Percentiles rank a stretch among this genome's conserved stretches.
Evolutionary conservation across 2,113 vertebrate species (phyloP).

Genomic region (Ramphastos sulfuratus): DNA sequence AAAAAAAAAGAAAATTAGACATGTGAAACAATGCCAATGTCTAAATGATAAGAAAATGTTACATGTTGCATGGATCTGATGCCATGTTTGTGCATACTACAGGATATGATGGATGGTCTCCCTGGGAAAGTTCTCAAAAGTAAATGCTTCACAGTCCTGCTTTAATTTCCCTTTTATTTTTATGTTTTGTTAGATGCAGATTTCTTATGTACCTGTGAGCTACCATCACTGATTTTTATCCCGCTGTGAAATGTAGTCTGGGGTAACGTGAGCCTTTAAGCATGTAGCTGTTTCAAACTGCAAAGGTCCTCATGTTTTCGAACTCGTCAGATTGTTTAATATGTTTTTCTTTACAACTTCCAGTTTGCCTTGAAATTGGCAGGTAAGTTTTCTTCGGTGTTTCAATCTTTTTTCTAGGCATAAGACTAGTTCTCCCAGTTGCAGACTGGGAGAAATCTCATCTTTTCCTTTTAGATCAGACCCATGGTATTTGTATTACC

Average conservation of each 20-base stretch:
- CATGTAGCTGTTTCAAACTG: neutral
- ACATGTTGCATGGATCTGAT: constrained; percentile 7
- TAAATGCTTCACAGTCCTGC: neutral
- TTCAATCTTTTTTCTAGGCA: neutral
- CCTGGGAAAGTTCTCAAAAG: constrained; percentile 17
- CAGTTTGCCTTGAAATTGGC: neutral
- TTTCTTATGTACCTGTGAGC: constrained; percentile 33
- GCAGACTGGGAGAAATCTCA: neutral
- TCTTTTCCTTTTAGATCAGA: neutral
- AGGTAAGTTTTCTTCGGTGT: neutral
- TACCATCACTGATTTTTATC: constrained; percentile 8
- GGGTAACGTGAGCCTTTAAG: neutral
- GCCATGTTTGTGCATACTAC: neutral
- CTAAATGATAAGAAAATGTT: constrained; percentile 43
- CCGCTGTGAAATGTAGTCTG: neutral
- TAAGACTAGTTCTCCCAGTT: neutral
- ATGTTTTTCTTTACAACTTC: neutral
- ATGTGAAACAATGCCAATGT: neutral
- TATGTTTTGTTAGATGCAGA: neutral
- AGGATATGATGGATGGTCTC: constrained; percentile 41
- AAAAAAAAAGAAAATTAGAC: neutral
- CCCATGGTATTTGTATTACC: neutral
- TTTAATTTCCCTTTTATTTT: constrained; percentile 60
- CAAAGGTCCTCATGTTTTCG: neutral
- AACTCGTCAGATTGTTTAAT: neutral